Evolutionary conservation across 2,113 vertebrate species (phyloP), one percentile per base, ranked within the genome.

Genomic region (Caranx ignobilis): DNA sequence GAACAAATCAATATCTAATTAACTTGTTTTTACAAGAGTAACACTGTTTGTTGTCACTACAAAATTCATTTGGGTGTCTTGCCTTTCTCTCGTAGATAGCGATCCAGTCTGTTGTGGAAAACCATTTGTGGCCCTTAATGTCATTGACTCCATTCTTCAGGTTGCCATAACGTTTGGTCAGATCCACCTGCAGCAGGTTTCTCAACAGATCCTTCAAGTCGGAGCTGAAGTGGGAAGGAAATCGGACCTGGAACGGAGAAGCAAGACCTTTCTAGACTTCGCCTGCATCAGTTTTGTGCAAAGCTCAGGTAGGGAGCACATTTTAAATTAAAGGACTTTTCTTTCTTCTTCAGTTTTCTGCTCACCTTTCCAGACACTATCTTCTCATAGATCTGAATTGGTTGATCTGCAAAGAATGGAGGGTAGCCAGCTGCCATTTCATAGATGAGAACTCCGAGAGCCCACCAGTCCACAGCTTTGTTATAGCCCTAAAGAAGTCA

Each of bases 371-470:
- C 98, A 86, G 98, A 99, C 90, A 99, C 98, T 47, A 99, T 99
- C 94, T 99, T 99, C 95, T 99, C 98, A n/a, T 99, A 99, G 94
- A 99, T 99, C 88, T 99, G 98, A 93, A 99, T 99, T 5, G 98
- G 98, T 52, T 99, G 98, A 94, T 99, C 98, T 89, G 98, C 98
- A 90, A 99, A 99, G 95, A 99, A 99, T 0, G 98, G 98, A 55
- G 98, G 98, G 82, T 99, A 99, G 75, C 98, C 98, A 92, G 98
- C 98, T 80, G 98, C 98, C 98, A 99, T 99, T 95, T 99, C 98
- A 91, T 99, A 99, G 91, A 99, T 98, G 89, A 99, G 96, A 81
- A 99, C 98, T 32, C 98, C 98, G 70, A 99, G 93, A 3, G 98
- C 98, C 98, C 98, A 99, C 98, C 98, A 99, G 85, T 99, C 98